Percentiles rank a stretch among this genome's conserved stretches.
Conservation (phyloP, 2,888 invertebrate genomes). For the Hydrotaea cyrtoneurina region DNA sequence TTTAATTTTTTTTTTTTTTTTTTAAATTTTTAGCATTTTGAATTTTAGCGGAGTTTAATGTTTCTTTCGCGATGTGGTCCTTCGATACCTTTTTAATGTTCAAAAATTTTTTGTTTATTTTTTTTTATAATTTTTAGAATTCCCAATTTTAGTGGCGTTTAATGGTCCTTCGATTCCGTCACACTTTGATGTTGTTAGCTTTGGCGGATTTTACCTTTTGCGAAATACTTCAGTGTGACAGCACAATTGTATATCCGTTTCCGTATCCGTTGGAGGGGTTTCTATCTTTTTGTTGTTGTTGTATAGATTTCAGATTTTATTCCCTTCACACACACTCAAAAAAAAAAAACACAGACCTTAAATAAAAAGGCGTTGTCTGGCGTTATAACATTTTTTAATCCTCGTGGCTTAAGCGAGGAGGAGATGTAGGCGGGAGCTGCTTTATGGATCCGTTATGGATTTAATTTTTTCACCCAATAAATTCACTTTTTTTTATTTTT, state of each 20-base stretch:
- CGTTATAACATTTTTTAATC: too few relatives aligned
- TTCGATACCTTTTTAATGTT: too few relatives aligned
- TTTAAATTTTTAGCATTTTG: too few relatives aligned
- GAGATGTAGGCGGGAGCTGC: neutral
- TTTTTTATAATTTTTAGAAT: too few relatives aligned
- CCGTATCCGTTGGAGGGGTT: neutral
- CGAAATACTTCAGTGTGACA: neutral
- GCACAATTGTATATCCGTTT: conserved; percentile 28
- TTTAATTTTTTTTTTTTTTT: too few relatives aligned
- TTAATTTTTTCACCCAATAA: neutral
- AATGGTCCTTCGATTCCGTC: too few relatives aligned
- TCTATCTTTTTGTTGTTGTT: neutral
- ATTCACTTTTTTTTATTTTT: neutral
- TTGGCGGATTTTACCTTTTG: neutral
- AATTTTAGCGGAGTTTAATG: too few relatives aligned
- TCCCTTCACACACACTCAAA: neutral
- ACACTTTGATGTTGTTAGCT: too few relatives aligned
- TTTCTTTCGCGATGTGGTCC: too few relatives aligned
- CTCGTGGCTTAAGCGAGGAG: too few relatives aligned
- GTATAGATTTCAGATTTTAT: neutral
- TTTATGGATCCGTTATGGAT: neutral
- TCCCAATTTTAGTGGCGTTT: too few relatives aligned
- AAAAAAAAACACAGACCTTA: neutral
- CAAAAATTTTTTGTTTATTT: neutral
- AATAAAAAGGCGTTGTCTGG: neutral